A percentile compares a stretch with the other conserved stretches of the same genome.
phyloP scores from a whole-genome alignment of 2,888 invertebrate species.

The Tridacna crocea region DNA sequence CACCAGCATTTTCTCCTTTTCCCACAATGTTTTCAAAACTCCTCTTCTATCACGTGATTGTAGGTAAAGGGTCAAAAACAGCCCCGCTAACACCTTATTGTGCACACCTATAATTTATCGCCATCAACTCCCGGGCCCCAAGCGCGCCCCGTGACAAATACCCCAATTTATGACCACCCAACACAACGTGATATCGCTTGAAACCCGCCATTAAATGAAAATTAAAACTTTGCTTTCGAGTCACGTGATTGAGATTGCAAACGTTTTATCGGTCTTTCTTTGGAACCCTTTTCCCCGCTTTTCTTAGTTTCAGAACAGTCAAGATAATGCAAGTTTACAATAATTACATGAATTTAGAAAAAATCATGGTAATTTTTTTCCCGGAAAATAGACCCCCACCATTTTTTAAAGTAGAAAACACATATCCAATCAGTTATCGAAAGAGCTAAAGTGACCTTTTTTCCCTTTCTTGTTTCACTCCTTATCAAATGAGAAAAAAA shows the following conservation, averaged over 20 bases:
- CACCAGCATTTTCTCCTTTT: too few species aligned
- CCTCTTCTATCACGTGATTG: too few species aligned
- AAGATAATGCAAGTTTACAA: neutral
- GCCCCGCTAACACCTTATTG: slow-evolving; percentile 21
- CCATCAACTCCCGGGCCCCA: slow-evolving; percentile 14
- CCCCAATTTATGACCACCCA: slow-evolving; percentile 17
- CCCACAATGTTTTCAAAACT: too few species aligned
- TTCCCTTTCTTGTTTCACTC: too few species aligned
- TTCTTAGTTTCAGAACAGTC: neutral
- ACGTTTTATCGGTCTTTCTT: neutral
- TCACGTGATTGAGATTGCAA: slow-evolving; percentile 15
- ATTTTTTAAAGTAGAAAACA: neutral
- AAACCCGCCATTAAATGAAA: slow-evolving; percentile 24
- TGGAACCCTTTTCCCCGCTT: neutral
- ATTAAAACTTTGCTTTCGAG: slow-evolving; percentile 7
- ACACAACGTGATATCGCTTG: slow-evolving; percentile 12
- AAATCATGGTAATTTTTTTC: neutral
- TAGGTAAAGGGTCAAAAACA: neutral
- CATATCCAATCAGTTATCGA: neutral
- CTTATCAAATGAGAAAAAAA: too few species aligned
- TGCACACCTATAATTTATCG: slow-evolving; percentile 26
- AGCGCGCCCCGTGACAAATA: slow-evolving; percentile 18
- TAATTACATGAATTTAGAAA: neutral
- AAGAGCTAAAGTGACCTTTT: neutral
- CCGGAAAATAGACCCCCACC: neutral